Evolutionary conservation across 2,113 vertebrate genomes (phyloP), one percentile per base, ranked within the genome.

Genomic region (Oreamnos americanus): DNA sequence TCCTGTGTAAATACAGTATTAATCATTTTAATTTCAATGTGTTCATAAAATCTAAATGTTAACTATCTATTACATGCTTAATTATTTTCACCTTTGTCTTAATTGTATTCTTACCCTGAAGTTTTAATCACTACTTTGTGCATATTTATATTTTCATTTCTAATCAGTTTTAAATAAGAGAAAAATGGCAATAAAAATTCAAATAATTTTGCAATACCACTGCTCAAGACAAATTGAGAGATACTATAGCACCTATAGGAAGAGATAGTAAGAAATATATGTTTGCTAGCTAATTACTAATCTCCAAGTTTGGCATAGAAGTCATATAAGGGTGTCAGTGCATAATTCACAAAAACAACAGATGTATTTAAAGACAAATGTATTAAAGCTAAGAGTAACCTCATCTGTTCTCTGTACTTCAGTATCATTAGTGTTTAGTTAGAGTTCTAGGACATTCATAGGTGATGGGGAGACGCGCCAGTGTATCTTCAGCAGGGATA

Each of bases 81-180:
- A 53, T 83, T 64, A 36, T 74, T 95, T 94, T 81, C 43, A 79
- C 17, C 36, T 93, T 87, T 85, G n/a, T 55, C 58, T 94, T 87
- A 90, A 94, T 21, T 91, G 16, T 62, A 33, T n/a, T 58, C 21
- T 87, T 64, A 81, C 14, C 3, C 30, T 90, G 47, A 82, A 39
- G 83, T 92, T 93, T 96, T 53, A 55, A 33, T 84, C n/a, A 64
- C 39, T 67, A 51, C 3, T 67, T 64, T 94, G 36, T 91, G 10
- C 13, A 93, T 81, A 93, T 97, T 96, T 71, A 33, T 64, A 45
- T 91, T 87, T 95, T 79, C 21, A 82, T 62, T 95, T 89, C 25
- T 25, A 89, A 14, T 89, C 26, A 33, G 26, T 92, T 90, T 84
- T 49, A 91, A 60, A 74, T 45, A 91, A 85, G 15, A 88, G 33